Percentiles rank a stretch among this genome's conserved stretches.
Conservation (phyloP, 2,113 vertebrate species). For the Gymnarchus niloticus region DNA sequence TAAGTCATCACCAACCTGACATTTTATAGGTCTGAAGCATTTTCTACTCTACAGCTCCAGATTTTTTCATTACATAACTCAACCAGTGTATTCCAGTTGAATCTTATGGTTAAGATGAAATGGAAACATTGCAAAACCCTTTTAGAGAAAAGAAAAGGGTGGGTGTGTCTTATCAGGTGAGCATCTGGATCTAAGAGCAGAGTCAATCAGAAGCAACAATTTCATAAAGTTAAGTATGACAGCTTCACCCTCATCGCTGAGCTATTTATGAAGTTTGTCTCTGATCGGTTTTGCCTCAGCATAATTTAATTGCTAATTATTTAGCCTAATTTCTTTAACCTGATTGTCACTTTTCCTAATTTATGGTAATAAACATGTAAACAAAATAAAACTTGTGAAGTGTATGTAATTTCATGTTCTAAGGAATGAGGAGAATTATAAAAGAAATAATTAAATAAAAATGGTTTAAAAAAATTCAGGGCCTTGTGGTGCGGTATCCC, state of each 20-base stretch:
- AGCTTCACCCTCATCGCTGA: neutral
- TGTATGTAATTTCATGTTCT: neutral
- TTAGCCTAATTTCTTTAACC: neutral
- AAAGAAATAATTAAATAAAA: neutral
- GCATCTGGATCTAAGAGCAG: neutral
- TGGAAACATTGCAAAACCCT: neutral
- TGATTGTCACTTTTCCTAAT: neutral
- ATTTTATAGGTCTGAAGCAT: neutral
- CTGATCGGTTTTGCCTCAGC: neutral
- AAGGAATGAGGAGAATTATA: neutral
- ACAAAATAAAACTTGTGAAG: neutral
- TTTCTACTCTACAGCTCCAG: neutral
- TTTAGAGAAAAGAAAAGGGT: neutral
- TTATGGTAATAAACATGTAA: neutral
- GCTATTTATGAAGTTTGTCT: slow-evolving; percentile 1
- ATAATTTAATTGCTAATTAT: slow-evolving; percentile 1
- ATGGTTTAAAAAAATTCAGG: no score
- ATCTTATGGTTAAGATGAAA: neutral
- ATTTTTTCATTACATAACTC: neutral
- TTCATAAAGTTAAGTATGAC: neutral
- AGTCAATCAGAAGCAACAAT: neutral
- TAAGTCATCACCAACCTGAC: neutral
- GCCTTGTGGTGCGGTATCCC: no score
- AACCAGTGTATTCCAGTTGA: no score
- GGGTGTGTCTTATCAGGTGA: neutral